A percentile compares a stretch with the other conserved stretches of the same genome.
phyloP scores from a whole-genome alignment of 2,888 invertebrate species.

The Xestia ashworthii region DNA sequence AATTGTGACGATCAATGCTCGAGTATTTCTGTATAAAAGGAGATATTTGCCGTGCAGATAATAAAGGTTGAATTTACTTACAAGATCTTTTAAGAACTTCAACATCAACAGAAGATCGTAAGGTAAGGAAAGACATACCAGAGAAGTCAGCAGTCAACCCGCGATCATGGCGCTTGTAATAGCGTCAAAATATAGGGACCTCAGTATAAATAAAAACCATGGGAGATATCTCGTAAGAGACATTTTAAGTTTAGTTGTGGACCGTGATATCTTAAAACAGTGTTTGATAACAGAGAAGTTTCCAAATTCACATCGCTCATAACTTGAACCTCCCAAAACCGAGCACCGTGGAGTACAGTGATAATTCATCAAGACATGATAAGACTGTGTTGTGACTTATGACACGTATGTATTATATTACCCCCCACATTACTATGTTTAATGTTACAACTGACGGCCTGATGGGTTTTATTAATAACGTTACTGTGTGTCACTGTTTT shows the following conservation, averaged over 20 bases:
- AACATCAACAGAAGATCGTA: constrained; percentile 2
- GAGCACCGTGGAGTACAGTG: constrained; percentile 68
- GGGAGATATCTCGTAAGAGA: no score
- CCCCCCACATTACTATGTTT: constrained; percentile 68
- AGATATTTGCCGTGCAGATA: neutral
- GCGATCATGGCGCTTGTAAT: no score
- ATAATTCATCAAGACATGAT: constrained; percentile 87
- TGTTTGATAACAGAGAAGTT: no score
- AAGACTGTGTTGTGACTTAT: constrained; percentile 83
- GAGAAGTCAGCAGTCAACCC: no score
- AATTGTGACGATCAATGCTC: neutral
- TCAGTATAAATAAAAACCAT: no score
- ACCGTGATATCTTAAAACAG: no score
- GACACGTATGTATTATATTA: constrained; percentile 79
- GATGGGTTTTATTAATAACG: constrained; percentile 60
- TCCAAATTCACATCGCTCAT: constrained; percentile 39
- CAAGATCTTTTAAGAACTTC: neutral
- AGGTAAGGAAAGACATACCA: neutral
- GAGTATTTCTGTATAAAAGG: neutral
- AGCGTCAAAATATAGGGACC: no score
- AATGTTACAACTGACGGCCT: constrained; percentile 54
- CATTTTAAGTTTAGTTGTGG: no score
- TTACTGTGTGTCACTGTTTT: constrained; percentile 30
- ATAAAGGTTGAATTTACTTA: neutral
- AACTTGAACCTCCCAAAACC: constrained; percentile 59